Conservation (phyloP, 2,113 vertebrate genomes). For the Psilopogon haemacephalus region DNA sequence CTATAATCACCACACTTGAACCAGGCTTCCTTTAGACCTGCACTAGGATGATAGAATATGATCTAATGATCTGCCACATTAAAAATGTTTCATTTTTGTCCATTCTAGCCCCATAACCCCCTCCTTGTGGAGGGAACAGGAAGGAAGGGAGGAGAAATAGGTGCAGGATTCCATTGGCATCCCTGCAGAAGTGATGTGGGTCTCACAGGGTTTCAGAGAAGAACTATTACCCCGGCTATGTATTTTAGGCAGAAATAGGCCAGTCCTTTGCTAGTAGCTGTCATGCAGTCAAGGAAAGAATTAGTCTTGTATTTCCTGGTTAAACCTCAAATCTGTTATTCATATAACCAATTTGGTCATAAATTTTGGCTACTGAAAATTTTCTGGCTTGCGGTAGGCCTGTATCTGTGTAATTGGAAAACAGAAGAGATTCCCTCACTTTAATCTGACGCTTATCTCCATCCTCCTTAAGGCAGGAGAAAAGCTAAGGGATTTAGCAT, state of each 20-base stretch:
- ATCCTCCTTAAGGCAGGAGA: conserved; percentile 54
- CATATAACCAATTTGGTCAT: not conserved
- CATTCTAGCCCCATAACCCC: not conserved
- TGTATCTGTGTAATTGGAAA: conserved; percentile 46
- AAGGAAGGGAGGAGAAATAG: not conserved
- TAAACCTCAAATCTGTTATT: conserved; percentile 46
- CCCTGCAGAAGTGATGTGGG: not conserved
- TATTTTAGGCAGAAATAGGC: not conserved
- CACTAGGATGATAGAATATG: not conserved
- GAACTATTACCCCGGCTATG: not conserved
- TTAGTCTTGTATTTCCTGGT: conserved; percentile 12
- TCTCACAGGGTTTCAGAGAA: not conserved
- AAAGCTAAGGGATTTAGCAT: conserved; percentile 43
- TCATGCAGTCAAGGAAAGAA: not conserved
- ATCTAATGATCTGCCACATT: not conserved
- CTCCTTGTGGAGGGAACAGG: not conserved
- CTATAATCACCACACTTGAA: not conserved
- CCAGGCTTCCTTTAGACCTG: conserved; percentile 30
- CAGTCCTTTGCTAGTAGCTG: not conserved
- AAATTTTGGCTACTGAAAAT: conserved; percentile 52
- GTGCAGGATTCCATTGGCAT: not conserved
- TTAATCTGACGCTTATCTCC: conserved; percentile 55
- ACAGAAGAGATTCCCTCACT: conserved; percentile 42
- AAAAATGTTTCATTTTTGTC: not conserved
- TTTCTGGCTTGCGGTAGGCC: not conserved